These are phyloP conservation scores for Ochropleura leucogaster DNA, from an alignment of 2,888 invertebrate genomes.

Conservation along the genomic window DNA sequence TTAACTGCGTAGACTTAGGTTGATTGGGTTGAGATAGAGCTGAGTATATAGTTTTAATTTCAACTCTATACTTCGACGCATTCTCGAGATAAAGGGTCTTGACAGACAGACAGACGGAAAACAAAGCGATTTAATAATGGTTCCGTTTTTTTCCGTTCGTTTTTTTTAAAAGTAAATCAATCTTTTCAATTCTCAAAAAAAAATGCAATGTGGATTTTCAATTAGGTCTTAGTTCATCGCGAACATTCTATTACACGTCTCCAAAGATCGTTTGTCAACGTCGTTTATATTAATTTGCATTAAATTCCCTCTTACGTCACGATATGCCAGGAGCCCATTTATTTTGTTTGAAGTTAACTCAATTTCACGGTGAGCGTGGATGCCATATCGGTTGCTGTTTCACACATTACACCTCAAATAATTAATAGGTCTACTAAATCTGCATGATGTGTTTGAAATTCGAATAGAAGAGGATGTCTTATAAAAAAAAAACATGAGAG, in stretches of 20 bases:
- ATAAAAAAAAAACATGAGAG: no score
- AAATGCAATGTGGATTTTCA: constrained; percentile 12
- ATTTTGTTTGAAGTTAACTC: constrained; percentile 81
- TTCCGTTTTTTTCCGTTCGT: no score
- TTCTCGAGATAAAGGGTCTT: no score
- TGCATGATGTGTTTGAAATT: background rate
- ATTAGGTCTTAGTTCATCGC: constrained; percentile 19
- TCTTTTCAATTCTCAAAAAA: background rate
- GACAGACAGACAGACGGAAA: no score
- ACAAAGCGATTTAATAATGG: no score
- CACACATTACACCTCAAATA: constrained; percentile 33
- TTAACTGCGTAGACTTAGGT: no score
- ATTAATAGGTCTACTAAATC: constrained; percentile 5
- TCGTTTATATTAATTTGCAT: constrained; percentile 72
- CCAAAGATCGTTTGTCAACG: constrained; percentile 63
- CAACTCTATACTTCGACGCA: no score
- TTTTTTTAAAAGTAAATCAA: background rate
- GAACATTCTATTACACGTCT: constrained; percentile 45
- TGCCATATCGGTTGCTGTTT: constrained; percentile 47
- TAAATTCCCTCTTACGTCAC: constrained; percentile 68
- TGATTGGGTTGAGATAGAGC: no score
- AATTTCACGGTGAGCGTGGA: constrained; percentile 78
- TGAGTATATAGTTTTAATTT: no score
- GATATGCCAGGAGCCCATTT: constrained; percentile 71
- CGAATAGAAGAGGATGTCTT: background rate